Percentiles rank a stretch among this genome's conserved stretches.
Conservation (phyloP, 2,888 invertebrate species). For the Coremacera marginata region DNA sequence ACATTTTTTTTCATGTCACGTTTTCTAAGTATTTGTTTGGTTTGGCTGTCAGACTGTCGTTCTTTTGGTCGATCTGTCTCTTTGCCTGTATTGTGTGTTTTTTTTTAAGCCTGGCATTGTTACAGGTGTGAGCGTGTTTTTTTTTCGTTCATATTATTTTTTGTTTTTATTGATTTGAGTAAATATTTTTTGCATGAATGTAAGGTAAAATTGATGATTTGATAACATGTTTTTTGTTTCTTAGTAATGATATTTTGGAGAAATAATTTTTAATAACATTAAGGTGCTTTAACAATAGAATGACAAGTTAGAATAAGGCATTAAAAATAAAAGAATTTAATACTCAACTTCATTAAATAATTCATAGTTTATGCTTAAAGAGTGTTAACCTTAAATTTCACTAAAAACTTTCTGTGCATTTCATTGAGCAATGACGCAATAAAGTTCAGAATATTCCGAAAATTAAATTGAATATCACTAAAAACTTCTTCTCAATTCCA, state of each 20-base stretch:
- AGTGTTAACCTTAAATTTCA: too few relatives aligned
- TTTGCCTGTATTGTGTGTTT: not conserved
- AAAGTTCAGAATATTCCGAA: too few relatives aligned
- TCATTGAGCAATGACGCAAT: too few relatives aligned
- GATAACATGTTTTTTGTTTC: not conserved
- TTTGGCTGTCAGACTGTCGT: not conserved
- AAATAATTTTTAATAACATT: not conserved
- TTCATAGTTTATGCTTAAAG: too few relatives aligned
- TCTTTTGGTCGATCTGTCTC: not conserved
- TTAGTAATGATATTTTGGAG: not conserved
- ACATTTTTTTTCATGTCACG: constrained; percentile 10
- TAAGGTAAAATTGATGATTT: constrained; percentile 11
- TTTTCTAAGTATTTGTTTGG: constrained; percentile 18
- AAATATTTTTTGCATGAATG: constrained; percentile 6
- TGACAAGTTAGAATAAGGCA: too few relatives aligned
- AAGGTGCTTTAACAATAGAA: too few relatives aligned
- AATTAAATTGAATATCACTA: too few relatives aligned
- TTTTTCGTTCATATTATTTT: not conserved
- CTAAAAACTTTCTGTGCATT: too few relatives aligned
- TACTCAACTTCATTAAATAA: too few relatives aligned
- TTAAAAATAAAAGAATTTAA: too few relatives aligned
- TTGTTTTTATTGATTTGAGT: not conserved
- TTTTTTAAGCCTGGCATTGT: not conserved
- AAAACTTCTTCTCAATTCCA: too few relatives aligned
- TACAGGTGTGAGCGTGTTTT: not conserved